These are phyloP conservation scores for Arctopsyche grandis DNA, from an alignment of 1,140 invertebrate genomes.

Conservation along the genomic window DNA sequence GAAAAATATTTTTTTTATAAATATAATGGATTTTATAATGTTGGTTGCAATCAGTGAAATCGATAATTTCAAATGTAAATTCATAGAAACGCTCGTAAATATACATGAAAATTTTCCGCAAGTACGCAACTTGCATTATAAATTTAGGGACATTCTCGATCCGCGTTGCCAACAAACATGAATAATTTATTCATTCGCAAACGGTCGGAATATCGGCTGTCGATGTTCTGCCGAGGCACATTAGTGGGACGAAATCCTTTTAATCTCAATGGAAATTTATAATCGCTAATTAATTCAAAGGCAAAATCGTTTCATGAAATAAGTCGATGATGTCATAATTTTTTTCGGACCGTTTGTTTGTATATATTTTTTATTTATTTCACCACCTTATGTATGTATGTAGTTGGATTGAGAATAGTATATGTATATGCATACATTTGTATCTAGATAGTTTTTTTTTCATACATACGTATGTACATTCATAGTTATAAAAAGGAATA, in stretches of 20 bases:
- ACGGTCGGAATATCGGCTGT: background rate
- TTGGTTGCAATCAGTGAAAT: background rate
- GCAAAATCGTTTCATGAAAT: background rate
- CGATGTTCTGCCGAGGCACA: background rate
- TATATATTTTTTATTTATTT: too few relatives aligned
- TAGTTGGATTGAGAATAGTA: too few relatives aligned
- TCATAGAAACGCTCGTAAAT: background rate
- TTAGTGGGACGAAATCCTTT: background rate
- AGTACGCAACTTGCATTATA: constrained; percentile 1
- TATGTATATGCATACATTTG: too few relatives aligned
- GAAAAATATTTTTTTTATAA: too few relatives aligned
- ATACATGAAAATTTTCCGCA: background rate
- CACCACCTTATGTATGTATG: too few relatives aligned
- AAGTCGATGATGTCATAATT: background rate
- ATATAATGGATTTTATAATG: background rate
- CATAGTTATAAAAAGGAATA: too few relatives aligned
- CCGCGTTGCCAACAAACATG: background rate
- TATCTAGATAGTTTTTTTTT: too few relatives aligned
- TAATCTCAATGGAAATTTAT: background rate
- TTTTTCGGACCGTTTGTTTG: background rate
- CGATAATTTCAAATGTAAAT: background rate
- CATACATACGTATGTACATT: too few relatives aligned
- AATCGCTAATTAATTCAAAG: constrained; percentile 20
- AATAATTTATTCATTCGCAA: background rate
- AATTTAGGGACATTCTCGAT: background rate